phyloP scores from a whole-genome alignment of 1,140 invertebrate species.

The Bombyx mori region ASM3026992v2 NC_085123.1:16867501-16868000 shows the following conservation, averaged over 20 bases:
- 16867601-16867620: constrained; percentile 6
- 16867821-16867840: constrained; percentile 13
- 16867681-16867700: constrained; percentile 1
- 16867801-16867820: constrained; percentile 4
- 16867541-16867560: constrained; percentile 13
- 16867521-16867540: constrained; percentile 1
- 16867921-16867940: constrained; percentile 3
- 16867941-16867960: neutral
- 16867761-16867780: too few species aligned
- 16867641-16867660: neutral
- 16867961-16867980: neutral
- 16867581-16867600: neutral
- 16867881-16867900: constrained; percentile 1
- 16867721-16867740: neutral
- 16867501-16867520: constrained; percentile 9
- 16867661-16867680: neutral
- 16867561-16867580: too few species aligned
- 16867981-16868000: neutral
- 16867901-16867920: constrained; percentile 1
- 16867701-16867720: neutral
- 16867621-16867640: constrained; percentile 2
- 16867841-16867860: constrained; percentile 5
- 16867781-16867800: constrained; percentile 5
- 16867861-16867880: constrained; percentile 4
- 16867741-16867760: neutral